Base-by-base conservation (phyloP, 2,113 vertebrate genomes). In the Labeo catla region DNA sequence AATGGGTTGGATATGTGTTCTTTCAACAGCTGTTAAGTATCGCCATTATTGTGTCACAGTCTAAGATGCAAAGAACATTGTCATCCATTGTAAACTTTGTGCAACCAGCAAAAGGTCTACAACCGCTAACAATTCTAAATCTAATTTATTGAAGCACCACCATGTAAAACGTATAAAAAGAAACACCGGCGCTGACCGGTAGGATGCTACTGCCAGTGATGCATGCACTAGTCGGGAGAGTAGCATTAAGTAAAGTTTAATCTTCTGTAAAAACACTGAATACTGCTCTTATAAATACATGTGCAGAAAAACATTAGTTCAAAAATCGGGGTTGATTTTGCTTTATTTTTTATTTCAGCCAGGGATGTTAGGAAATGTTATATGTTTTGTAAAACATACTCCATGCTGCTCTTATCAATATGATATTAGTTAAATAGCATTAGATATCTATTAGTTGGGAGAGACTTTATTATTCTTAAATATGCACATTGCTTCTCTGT, bases 61-160 rank as follows among this genome's bases (percentile, higher is more conserved):
- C 61, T 65, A 59, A 59, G 57, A 59, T 59, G 57, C 57, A 59
- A 59, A 59, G 57, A 59, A 59, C 57, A 59, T 59, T 59, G 57
- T 59, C 5, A 59, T 59, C 16, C 57, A 59, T 59, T 59, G 57
- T 59, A 59, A 49, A 49, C 49, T 49, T 49, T 43, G 1, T 49
- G 3, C 49, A 49, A 49, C 28, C 28, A 28, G 28, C 28, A 28
- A 28, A 28, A 28, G 28, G 28, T 28, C 28, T 28, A 28, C 28
- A 28, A 28, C 28, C 28, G 28, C 28, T 28, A 28, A 28, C 28
- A 28, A 28, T 28, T 28, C 28, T 28, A 28, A 28, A 28, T 28
- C 28, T 28, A 28, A 28, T 28, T 28, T 28, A 28, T 28, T 28
- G 2, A 28, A 28, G 28, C 28, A 28, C 28, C 28, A 2, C 28